Evolutionary conservation across 2,888 invertebrate species (phyloP).

Genomic region (Tridacna gigas): DNA sequence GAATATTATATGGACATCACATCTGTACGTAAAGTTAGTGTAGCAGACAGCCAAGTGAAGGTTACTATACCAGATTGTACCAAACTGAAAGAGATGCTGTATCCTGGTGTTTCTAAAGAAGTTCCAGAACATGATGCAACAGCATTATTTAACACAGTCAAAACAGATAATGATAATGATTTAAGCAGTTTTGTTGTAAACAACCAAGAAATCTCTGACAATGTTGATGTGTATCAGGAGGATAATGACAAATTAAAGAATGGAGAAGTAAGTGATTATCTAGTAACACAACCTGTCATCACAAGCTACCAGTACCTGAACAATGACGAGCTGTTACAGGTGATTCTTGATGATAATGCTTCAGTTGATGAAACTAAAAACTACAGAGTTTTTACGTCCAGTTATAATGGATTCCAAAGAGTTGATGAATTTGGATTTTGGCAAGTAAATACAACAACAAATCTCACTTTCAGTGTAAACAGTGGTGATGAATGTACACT

Average conservation of each 20-base stretch:
- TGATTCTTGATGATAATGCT: not conserved
- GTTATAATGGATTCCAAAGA: not conserved
- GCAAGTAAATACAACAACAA: not conserved
- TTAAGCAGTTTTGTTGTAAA: not conserved
- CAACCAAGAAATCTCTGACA: not conserved
- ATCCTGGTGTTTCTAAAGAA: conserved; percentile 6
- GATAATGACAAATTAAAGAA: not conserved
- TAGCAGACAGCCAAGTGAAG: not conserved
- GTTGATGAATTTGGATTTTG: conserved; percentile 1
- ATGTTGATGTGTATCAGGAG: not conserved
- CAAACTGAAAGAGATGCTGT: conserved; percentile 12
- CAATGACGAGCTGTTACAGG: not conserved
- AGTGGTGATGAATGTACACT: not conserved
- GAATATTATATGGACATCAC: conserved; percentile 18
- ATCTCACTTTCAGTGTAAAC: not conserved
- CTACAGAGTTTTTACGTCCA: not conserved
- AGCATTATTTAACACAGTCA: not conserved
- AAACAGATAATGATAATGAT: not conserved
- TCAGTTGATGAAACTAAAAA: not conserved
- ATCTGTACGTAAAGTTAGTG: not conserved
- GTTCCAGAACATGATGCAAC: not conserved
- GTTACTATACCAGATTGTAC: conserved; percentile 17
- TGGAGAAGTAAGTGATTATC: not conserved
- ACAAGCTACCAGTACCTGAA: conserved; percentile 11
- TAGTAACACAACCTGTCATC: not conserved